Base-by-base conservation (phyloP, 2,797 vertebrate species). In the Macrochelys suwanniensis region DNA sequence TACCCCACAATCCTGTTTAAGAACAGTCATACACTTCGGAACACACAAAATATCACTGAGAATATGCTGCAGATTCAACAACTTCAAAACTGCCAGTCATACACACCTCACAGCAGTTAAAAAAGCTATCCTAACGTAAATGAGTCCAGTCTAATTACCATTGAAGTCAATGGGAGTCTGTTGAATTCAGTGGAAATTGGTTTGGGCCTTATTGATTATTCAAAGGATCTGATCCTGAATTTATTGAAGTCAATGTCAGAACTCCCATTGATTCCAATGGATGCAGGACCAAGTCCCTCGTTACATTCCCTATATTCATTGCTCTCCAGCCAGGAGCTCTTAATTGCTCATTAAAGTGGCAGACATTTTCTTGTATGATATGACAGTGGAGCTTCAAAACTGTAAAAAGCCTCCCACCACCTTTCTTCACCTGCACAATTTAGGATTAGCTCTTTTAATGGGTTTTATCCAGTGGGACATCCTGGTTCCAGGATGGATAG, bases 21-120 rank as follows among this genome's bases (percentile, higher is more conserved):
- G 97, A 97, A 97, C 96, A 96, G 95, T 96, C 96, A 95, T 94
- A 98, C 89, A 74, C 88, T 97, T 98, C 76, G 92, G 97, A 97
- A 98, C 94, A 97, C 96, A 97, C 92, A 91, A 95, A 88, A 96
- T 61, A 80, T 59, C 89, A 93, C 96, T 95, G 95, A 61, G 26
- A 89, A 87, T 89, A 0, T 6, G 89, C 65, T 82, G 82, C 92
- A 9, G 33, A 21, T 0, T 1, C 45, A 2, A 87, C 5, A 28
- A 87, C 94, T 90, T 91, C 89, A 82, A 93, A 93, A 84, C 92
- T 13, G 1, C 77, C 56, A 79, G 78, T 93, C 89, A 0, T 2
- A 68, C 49, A 42, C 12, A 7, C 54, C 49, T 95, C n/a, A 2
- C 84, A 93, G 90, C 85, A 89, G 65, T 84, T 91, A 90, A 92